Base-by-base conservation (phyloP, 2,888 invertebrate genomes). In the Punctoribates punctum region DNA sequence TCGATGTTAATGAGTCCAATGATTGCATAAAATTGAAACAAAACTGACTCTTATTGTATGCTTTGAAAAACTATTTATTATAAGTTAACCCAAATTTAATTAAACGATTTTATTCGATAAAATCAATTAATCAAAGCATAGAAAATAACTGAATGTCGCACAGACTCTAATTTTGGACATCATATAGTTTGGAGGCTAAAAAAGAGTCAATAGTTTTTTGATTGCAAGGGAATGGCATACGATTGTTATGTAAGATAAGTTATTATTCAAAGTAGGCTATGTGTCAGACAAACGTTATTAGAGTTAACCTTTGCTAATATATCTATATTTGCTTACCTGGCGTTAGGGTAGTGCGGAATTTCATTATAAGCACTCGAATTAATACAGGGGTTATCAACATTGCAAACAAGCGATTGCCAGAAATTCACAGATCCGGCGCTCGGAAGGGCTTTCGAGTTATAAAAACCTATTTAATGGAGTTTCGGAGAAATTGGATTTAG, bases 321-420 rank as follows among this genome's bases (percentile, higher is more conserved):
- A 65, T 8, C 38, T 62, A 65, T 29, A 42, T 77, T 27, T n/a
- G 48, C 78, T 77, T 29, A 80, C 80, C 79, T 80, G 17, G 80
- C 78, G 38, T 79, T 76, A 13, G 79, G 79, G 74, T 80, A 80
- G 2, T 77, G 60, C n/a, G 80, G 80, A 11, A 80, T 78, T 65
- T 80, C 80, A 77, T 79, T 77, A 65, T 78, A 80, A 25, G 77
- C 57, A 3, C 77, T 67, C 25, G 67, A 72, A 76, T 80, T 80
- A 25, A 79, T 74, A 73, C 81, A 81, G 15, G 80, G 78, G 73
- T 81, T 79, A 51, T 79, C 80, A 13, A 81, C 77, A 73, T 79
- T 80, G 73, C 81, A 81, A n/a, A 81, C 79, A 67, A 80, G 67
- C 13, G 80, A 80, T 73, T 81, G 81, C 13, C 80, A 73, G 62